Evolutionary conservation across 2,797 vertebrate species (phyloP).

Genomic region (Lemur catta): DNA sequence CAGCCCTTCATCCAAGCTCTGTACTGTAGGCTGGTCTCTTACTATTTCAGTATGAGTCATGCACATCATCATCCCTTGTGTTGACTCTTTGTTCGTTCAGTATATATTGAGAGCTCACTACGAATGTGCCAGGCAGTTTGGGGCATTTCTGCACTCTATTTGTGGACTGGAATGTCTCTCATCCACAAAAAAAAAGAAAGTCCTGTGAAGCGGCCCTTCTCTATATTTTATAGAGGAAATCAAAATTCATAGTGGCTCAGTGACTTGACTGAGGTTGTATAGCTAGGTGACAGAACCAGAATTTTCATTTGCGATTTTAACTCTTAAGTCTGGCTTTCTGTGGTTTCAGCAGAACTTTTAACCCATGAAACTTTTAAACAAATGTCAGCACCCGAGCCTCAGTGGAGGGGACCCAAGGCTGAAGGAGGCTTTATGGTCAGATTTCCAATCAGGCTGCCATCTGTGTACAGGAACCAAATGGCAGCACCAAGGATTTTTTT

Average conservation of each 20-base stretch:
- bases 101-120: background rate
- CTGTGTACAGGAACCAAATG: background rate
- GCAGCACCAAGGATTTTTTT: background rate
- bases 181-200: background rate
- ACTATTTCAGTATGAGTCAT: background rate
- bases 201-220: background rate
- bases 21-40: background rate
- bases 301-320: background rate
- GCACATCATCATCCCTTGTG: too few relatives aligned
- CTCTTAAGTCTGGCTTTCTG: background rate
- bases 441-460: background rate
- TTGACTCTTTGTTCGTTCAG: background rate
- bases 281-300: background rate
- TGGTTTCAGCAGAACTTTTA: background rate
- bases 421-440: background rate
- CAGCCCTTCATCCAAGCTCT: background rate
- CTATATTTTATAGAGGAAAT: background rate
- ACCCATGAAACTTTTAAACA: background rate
- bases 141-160: background rate
- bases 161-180: background rate
- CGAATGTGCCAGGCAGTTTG: background rate
- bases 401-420: background rate
- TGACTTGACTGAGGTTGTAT: background rate
- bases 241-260: background rate
- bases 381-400: background rate